These are phyloP conservation scores for Drosophila nasuta DNA, from an alignment of 1,140 invertebrate species.

Conservation along the genomic window DNA sequence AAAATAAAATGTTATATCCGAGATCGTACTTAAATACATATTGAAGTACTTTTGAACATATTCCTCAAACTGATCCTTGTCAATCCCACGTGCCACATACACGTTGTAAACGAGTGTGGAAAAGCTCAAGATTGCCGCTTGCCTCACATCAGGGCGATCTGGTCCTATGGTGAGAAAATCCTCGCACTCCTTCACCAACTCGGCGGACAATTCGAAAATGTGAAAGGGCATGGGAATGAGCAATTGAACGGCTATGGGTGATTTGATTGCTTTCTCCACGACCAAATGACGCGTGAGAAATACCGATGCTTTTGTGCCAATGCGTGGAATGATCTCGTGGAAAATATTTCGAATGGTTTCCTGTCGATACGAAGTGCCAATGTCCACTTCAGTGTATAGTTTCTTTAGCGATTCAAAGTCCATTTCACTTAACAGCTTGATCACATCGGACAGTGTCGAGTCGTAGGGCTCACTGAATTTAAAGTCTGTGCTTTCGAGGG, in stretches of 20 bases:
- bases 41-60: conserved; percentile 89
- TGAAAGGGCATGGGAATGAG: conserved; percentile 87
- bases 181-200: conserved; percentile 86
- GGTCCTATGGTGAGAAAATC: conserved; percentile 85
- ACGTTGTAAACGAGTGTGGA: conserved; percentile 89
- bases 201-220: conserved; percentile 86
- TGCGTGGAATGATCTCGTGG: conserved; percentile 89
- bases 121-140: conserved; percentile 89
- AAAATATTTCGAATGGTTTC: conserved; percentile 90
- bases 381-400: conserved; percentile 86
- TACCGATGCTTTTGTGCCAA: conserved; percentile 88
- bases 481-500: conserved; percentile 84
- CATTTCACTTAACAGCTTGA: conserved; percentile 86
- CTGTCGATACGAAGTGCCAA: conserved; percentile 88
- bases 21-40: conserved; percentile 74
- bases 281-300: conserved; percentile 88
- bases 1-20: not conserved
- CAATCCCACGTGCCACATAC: conserved; percentile 86
- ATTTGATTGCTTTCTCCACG: conserved; percentile 86
- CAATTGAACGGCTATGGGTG: conserved; percentile 86
- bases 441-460: conserved; percentile 84
- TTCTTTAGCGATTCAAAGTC: conserved; percentile 85
- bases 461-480: conserved; percentile 85
- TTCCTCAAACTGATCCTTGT: conserved; percentile 89
- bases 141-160: conserved; percentile 86